Evolutionary conservation across 2,113 vertebrate species (phyloP), one percentile per base, ranked within the genome.

Genomic region (Oreochromis spilurus): DNA sequence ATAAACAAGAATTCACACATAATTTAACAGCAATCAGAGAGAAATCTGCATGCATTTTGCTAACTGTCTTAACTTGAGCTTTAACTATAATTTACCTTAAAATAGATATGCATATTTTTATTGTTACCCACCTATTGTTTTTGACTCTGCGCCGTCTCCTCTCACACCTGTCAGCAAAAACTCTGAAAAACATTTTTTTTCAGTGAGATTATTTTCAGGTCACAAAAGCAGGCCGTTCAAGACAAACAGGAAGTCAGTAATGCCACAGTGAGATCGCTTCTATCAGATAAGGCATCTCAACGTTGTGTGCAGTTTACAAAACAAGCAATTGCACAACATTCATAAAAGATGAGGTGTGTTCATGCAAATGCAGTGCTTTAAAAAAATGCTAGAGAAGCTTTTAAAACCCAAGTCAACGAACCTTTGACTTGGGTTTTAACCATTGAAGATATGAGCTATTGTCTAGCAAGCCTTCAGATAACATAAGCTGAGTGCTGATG

Each of bases 111-210:
- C 43, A 7, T 79, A 52, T 2, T 53, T 12, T 40, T 36, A 13
- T 60, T 21, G 34, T 67, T 31, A 91, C 93, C 7, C 26, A 93
- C 92, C 91, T 50, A 16, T 4, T 21, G 45, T 5, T 4, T 67
- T 31, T 16, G 67, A 43, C 5, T 82, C 86, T 16, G 11, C 13
- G 79, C 70, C 91, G n/a, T 95, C 88, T 53, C 82, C 95, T 43
- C 77, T 91, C 24, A 91, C 91, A 9, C 36, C 45, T 13, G 2
- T 88, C 77, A 95, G 38, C 53, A 94, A 70, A 31, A 24, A 67
- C 26, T 84, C 96, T 96, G 94, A 75, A 95, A 95, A 50, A 95
- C 52, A 92, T 77, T 36, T 34, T 77, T 29, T 14, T 21, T 21
- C 14, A 75, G 24, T 29, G 17, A 50, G 24, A 78, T 70, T 17